Evolutionary conservation across 2,888 invertebrate genomes (phyloP).

Genomic region (Athalia circularis): DNA sequence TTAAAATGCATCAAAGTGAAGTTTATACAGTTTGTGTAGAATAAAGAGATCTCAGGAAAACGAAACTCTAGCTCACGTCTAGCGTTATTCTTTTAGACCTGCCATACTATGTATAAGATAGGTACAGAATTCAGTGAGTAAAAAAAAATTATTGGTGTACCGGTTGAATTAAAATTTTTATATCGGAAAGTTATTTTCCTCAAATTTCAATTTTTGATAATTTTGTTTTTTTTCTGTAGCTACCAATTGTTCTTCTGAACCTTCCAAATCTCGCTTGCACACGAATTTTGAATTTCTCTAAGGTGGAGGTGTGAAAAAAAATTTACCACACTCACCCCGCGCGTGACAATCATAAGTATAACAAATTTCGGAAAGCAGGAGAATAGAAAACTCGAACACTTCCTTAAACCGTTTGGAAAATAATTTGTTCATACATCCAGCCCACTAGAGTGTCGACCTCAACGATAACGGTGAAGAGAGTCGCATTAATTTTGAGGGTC

Average conservation of each 20-base stretch:
- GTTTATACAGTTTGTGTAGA: conserved; percentile 1
- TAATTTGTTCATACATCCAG: background rate
- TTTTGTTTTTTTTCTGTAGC: no score
- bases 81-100: background rate
- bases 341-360: background rate
- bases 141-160: no score
- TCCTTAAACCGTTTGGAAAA: no score
- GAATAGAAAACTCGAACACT: no score
- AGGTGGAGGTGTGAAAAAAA: no score
- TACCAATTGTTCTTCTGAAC: background rate
- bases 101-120: background rate
- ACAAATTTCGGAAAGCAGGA: background rate
- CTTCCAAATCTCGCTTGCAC: background rate
- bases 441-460: conserved; percentile 30
- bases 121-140: no score
- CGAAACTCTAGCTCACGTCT: background rate
- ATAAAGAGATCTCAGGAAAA: conserved; percentile 9
- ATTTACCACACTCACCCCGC: no score
- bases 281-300: background rate
- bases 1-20: conserved; percentile 33
- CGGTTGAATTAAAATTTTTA: no score
- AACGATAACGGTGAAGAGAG: conserved; percentile 29
- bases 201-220: no score
- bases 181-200: no score
- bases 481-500: conserved; percentile 46